Evolutionary conservation across 1,140 invertebrate species (phyloP), one percentile per base, ranked within the genome.

Genomic region (Olivierus martensii): DNA sequence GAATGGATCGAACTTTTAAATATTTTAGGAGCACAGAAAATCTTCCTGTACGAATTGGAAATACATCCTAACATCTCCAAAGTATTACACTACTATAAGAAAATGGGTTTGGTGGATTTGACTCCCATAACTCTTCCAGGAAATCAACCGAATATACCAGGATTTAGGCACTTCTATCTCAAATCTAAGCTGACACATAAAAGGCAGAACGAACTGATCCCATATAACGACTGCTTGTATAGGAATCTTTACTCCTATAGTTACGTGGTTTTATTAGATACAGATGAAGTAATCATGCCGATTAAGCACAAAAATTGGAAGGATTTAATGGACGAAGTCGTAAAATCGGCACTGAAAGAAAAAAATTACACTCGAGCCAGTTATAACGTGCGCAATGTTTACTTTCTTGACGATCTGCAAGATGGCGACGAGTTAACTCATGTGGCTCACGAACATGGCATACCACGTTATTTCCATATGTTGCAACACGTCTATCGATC

Each of bases 141-240:
- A 0, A 84, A 87, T 0, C 86, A 90, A 63, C 89, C 90, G 0
- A 95, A 94, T 64, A 76, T 87, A 7, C 87, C 85, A 0, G 80
- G 81, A 0, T 81, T 92, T 48, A 82, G 89, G 63, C 87, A 92
- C 67, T 75, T 88, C 67, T 93, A 90, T 62, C 72, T 93, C 5
- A 84, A 84, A 43, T 87, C 87, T 65, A 88, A 87, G 66, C 82
- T 61, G 18, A 92, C 85, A 63, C 80, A 91, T 67, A 95, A 95
- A 66, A 72, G 91, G 11, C 87, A 94, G 64, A 92, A 94, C 68
- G 91, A 96, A 67, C 73, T 96, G 37, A 92, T 96, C 59, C 90
- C 92, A 1, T 95, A 95, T 73, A 96, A 96, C 68, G 92, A 96
- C 66, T 96, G 92, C 64, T 74, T 96, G 5, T 95, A 96, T 70